Conservation (phyloP, 2,797 vertebrate genomes). For the Aeoliscus strigatus region DNA sequence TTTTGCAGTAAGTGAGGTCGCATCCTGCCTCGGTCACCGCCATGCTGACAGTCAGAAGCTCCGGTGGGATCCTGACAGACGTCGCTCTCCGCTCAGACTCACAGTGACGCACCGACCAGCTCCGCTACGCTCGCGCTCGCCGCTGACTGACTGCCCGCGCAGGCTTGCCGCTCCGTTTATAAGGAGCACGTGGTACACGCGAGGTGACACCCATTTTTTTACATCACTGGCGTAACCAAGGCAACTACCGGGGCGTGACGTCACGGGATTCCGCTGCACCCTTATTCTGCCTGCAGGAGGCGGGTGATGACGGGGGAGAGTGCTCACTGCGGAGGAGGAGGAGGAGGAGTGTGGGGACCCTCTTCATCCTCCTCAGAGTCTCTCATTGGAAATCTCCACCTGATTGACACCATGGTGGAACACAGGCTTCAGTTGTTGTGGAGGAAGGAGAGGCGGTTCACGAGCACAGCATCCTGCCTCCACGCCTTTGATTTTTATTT, state of each 20-base stretch:
- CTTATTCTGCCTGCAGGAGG: constrained; percentile 32
- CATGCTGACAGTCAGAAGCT: constrained; percentile 54
- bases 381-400: constrained; percentile 43
- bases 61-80: neutral
- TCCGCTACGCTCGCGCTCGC: constrained; percentile 4
- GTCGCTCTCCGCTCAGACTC: neutral
- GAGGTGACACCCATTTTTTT: constrained; percentile 28
- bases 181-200: constrained; percentile 59
- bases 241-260: constrained; percentile 60
- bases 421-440: constrained; percentile 1
- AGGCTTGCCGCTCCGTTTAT: constrained; percentile 43
- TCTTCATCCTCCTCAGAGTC: constrained; percentile 18
- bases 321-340: constrained; percentile 25
- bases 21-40: constrained; percentile 74
- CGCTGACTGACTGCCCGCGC: constrained; percentile 3
- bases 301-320: constrained; percentile 23
- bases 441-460: no score
- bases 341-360: constrained; percentile 4
- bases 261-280: constrained; percentile 71
- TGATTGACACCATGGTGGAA: constrained; percentile 9
- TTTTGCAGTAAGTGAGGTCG: constrained; percentile 78
- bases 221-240: constrained; percentile 61
- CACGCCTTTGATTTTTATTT: constrained; percentile 5
- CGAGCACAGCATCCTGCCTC: no score
- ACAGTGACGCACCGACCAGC: neutral